Evolutionary conservation across 2,797 vertebrate genomes (phyloP).

Genomic region (Myotis findleyi): DNA sequence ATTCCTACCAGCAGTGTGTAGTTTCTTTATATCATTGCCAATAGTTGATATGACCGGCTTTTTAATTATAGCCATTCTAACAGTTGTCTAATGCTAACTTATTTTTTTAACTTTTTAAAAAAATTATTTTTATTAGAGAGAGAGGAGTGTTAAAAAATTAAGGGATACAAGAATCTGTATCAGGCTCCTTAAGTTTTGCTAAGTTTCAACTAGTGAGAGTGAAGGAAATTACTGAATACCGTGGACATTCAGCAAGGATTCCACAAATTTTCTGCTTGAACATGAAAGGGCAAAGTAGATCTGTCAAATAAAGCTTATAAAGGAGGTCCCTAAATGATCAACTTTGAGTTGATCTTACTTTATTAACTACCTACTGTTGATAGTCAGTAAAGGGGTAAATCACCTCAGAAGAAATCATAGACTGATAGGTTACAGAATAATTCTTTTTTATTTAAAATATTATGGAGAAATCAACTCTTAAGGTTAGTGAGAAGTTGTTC

Average conservation of each 20-base stretch:
- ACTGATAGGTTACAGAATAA: neutral
- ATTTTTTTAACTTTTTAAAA: neutral
- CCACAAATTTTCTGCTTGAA: neutral
- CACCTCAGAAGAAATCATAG: neutral
- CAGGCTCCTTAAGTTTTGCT: neutral
- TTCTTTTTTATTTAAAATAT: neutral
- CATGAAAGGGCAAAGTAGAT: no score
- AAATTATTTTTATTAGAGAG: neutral
- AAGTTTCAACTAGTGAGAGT: neutral
- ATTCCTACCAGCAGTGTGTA: fast-evolving
- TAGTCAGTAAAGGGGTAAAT: neutral
- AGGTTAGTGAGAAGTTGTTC: neutral
- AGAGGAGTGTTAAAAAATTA: neutral
- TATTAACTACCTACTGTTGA: neutral
- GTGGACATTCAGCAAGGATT: neutral
- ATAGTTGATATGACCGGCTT: neutral
- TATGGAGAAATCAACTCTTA: neutral
- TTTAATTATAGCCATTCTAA: neutral
- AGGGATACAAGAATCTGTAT: neutral
- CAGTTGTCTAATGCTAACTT: neutral
- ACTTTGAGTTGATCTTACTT: neutral
- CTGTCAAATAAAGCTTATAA: neutral
- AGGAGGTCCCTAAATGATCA: neutral
- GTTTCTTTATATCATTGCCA: neutral
- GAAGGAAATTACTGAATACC: neutral